These are phyloP conservation scores for Aeoliscus strigatus DNA, from an alignment of 2,797 vertebrate species.

Conservation along the genomic window DNA sequence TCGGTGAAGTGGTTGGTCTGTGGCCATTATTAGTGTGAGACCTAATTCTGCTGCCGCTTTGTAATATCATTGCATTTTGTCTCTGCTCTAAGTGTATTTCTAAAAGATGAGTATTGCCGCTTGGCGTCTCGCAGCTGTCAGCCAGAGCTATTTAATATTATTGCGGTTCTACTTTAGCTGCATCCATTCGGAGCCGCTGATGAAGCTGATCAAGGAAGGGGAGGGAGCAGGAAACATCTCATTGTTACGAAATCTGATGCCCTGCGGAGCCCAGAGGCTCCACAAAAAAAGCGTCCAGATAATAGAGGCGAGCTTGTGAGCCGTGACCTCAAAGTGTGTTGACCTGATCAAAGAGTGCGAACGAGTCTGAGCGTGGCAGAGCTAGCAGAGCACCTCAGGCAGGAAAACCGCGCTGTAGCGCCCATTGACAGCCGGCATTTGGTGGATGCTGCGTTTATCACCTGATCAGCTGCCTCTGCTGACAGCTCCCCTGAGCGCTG, in stretches of 20 bases:
- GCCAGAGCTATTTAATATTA: conserved; percentile 1
- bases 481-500: conserved; percentile 56
- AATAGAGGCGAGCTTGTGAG: conserved; percentile 38
- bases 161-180: conserved; percentile 12
- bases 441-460: conserved; percentile 47
- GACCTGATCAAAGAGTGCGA: conserved; percentile 52
- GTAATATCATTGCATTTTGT: too few relatives aligned
- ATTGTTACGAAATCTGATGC: conserved; percentile 41
- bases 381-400: conserved; percentile 47
- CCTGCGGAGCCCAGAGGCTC: conserved; percentile 9
- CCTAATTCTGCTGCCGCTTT: too few relatives aligned
- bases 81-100: too few relatives aligned
- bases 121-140: neutral
- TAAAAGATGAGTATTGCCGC: too few relatives aligned
- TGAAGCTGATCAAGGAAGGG: conserved; percentile 32
- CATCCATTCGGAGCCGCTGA: conserved; percentile 33
- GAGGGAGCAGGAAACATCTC: conserved; percentile 42
- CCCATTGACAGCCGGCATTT: conserved; percentile 36
- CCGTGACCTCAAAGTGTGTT: conserved; percentile 47
- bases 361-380: conserved; percentile 29
- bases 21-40: too few relatives aligned
- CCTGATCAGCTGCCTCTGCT: conserved; percentile 59
- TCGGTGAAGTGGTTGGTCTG: too few relatives aligned
- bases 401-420: conserved; percentile 14
- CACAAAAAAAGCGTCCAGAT: conserved; percentile 20